These are phyloP conservation scores for Apistogramma diplotaenia DNA, from an alignment of 2,113 vertebrate genomes.

Conservation along the genomic window DNA sequence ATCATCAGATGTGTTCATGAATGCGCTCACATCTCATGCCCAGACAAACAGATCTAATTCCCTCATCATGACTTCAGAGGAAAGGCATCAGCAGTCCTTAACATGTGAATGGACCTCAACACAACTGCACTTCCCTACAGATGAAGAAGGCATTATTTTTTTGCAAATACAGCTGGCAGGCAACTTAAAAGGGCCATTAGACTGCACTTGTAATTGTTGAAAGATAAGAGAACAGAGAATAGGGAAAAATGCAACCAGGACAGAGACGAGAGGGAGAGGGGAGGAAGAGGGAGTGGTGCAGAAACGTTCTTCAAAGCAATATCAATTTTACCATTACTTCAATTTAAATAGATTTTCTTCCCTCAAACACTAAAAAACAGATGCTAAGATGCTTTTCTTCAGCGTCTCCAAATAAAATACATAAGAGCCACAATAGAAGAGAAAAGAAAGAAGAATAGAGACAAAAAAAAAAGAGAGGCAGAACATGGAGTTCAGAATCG, in stretches of 20 bases:
- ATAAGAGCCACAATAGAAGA: neutral
- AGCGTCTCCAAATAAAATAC: constrained; percentile 52
- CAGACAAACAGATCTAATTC: constrained; percentile 58
- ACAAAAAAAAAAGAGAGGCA: constrained; percentile 39
- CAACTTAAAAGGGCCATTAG: constrained; percentile 79
- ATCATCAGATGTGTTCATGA: constrained; percentile 30
- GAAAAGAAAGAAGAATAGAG: constrained; percentile 15
- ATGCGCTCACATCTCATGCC: constrained; percentile 56
- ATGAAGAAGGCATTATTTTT: constrained; percentile 70
- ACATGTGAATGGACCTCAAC: constrained; percentile 55
- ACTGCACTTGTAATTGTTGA: constrained; percentile 75
- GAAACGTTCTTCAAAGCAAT: constrained; percentile 76
- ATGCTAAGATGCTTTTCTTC: constrained; percentile 70
- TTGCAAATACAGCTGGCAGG: constrained; percentile 75
- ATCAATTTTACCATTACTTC: constrained; percentile 80
- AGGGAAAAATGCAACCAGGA: constrained; percentile 65
- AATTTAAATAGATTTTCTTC: constrained; percentile 73
- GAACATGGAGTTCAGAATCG: constrained; percentile 70
- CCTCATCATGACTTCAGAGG: constrained; percentile 64
- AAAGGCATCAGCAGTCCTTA: constrained; percentile 51
- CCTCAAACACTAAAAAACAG: constrained; percentile 63
- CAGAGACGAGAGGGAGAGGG: constrained; percentile 23
- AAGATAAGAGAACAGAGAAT: constrained; percentile 77
- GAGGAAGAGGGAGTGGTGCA: neutral
- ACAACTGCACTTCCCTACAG: constrained; percentile 54